phyloP scores from a whole-genome alignment of 2,888 invertebrate genomes.

The Neria commutata region DNA sequence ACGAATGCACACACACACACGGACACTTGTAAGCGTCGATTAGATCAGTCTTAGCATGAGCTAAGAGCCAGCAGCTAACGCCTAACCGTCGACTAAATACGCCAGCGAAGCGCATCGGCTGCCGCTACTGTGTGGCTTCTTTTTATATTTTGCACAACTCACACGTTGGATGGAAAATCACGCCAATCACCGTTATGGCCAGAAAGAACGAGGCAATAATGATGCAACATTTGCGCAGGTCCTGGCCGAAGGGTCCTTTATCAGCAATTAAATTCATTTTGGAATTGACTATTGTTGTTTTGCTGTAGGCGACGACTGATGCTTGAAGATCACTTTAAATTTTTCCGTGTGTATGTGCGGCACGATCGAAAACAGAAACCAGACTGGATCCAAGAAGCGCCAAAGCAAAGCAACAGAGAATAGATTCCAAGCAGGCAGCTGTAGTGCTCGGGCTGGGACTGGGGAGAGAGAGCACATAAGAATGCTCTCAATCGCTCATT shows the following conservation, averaged over 20 bases:
- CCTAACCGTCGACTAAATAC: too few species aligned
- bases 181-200: constrained; percentile 27
- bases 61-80: too few species aligned
- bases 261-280: constrained; percentile 46
- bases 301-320: too few species aligned
- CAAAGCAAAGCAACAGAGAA: not conserved
- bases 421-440: too few species aligned
- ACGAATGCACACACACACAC: not conserved
- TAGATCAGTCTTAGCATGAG: not conserved
- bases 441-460: too few species aligned
- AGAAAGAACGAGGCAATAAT: constrained; percentile 43
- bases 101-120: not conserved
- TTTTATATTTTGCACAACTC: constrained; percentile 23
- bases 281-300: too few species aligned
- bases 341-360: not conserved
- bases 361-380: not conserved
- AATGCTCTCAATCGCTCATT: too few species aligned
- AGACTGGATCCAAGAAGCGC: too few species aligned
- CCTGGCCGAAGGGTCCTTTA: constrained; percentile 40
- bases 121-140: not conserved
- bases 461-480: too few species aligned
- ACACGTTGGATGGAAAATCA: constrained; percentile 38
- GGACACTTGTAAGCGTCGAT: not conserved
- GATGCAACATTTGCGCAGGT: constrained; percentile 43
- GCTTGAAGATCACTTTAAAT: constrained; percentile 3